Evolutionary conservation across 2,888 invertebrate species (phyloP).

Genomic region (Ptychoptera albimana): DNA sequence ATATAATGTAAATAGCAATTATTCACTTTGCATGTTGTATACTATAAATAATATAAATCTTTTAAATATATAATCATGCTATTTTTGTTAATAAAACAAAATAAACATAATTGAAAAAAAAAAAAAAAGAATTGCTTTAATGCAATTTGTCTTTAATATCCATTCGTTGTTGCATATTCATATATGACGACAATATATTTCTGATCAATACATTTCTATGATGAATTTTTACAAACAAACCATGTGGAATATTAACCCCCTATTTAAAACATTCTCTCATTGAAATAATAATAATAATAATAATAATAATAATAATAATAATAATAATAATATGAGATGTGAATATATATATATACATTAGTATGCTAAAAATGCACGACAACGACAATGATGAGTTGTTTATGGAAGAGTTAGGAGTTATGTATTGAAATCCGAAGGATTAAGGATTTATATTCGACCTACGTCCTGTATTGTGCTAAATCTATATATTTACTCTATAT

Average conservation of each 20-base stretch:
- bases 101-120: background rate
- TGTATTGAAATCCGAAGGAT: constrained; percentile 30
- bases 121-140: background rate
- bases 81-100: background rate
- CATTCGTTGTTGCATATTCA: background rate
- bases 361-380: background rate
- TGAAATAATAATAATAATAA: too few relatives aligned
- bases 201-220: background rate
- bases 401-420: constrained; percentile 10
- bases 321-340: too few relatives aligned
- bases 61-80: too few relatives aligned
- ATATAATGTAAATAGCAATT: too few relatives aligned
- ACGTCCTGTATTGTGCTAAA: constrained; percentile 8
- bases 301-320: too few relatives aligned
- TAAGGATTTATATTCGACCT: constrained; percentile 28
- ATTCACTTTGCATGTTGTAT: too few relatives aligned
- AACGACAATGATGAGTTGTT: background rate
- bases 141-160: background rate
- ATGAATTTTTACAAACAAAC: background rate
- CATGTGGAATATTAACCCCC: background rate
- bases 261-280: background rate
- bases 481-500: too few relatives aligned
- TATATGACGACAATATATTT: background rate
- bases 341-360: background rate
- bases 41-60: too few relatives aligned